Evolutionary conservation across 2,888 invertebrate genomes (phyloP).

Genomic region (Mythimna pallens): DNA sequence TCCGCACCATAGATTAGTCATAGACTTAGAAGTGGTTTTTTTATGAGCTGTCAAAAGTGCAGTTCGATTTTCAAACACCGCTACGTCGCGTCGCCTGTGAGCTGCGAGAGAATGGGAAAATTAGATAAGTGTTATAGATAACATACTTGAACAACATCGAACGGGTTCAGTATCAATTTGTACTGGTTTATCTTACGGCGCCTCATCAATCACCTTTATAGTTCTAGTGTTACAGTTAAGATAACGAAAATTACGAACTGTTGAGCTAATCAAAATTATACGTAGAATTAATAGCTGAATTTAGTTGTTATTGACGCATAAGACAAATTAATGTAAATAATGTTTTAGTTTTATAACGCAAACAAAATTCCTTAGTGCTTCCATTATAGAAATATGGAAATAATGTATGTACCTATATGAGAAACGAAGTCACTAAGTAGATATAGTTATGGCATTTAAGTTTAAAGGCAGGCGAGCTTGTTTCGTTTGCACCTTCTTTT

Average conservation of each 20-base stretch:
- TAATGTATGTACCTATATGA: slow-evolving; percentile 54
- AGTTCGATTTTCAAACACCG: slow-evolving; percentile 44
- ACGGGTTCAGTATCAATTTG: slow-evolving; percentile 32
- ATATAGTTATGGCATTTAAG: slow-evolving; percentile 47
- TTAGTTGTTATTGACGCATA: slow-evolving; percentile 64
- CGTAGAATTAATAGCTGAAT: slow-evolving; percentile 62
- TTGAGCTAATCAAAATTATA: slow-evolving; percentile 61
- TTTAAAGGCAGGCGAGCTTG: slow-evolving; percentile 39
- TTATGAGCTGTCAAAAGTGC: slow-evolving; percentile 29
- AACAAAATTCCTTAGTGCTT: slow-evolving; percentile 83
- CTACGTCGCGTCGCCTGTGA: slow-evolving; percentile 21
- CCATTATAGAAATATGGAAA: slow-evolving; percentile 75
- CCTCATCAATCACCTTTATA: slow-evolving; percentile 58
- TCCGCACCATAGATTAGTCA: slow-evolving; percentile 38
- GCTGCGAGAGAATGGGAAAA: slow-evolving; percentile 18
- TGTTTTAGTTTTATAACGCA: slow-evolving; percentile 75
- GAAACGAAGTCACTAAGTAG: slow-evolving; percentile 60
- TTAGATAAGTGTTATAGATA: slow-evolving; percentile 38
- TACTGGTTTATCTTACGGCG: slow-evolving; percentile 34
- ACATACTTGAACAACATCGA: slow-evolving; percentile 27
- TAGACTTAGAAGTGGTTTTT: slow-evolving; percentile 27
- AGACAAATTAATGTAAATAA: slow-evolving; percentile 63
- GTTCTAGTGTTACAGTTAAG: slow-evolving; percentile 47
- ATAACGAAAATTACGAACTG: slow-evolving; percentile 61
- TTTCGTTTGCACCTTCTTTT: slow-evolving; percentile 44